Evolutionary conservation across 2,888 invertebrate species (phyloP).

Genomic region (Callosobruchus maculatus): DNA sequence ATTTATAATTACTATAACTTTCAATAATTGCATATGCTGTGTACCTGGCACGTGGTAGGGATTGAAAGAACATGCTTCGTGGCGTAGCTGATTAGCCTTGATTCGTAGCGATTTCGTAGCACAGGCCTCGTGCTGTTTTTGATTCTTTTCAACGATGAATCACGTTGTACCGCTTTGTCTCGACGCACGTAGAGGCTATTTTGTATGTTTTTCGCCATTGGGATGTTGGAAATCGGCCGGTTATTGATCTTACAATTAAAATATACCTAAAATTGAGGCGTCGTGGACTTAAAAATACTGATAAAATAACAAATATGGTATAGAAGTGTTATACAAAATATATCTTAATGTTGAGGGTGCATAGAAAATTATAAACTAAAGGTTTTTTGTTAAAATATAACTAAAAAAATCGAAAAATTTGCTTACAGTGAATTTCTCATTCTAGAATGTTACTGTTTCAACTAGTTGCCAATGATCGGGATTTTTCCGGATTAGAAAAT

Average conservation of each 20-base stretch:
- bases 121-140: neutral
- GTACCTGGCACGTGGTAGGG: neutral
- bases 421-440: no score
- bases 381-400: no score
- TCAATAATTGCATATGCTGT: constrained; percentile 5
- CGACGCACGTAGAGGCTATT: neutral
- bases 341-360: no score
- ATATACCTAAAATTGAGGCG: neutral
- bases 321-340: no score
- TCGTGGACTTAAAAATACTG: neutral
- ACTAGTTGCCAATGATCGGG: no score
- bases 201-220: neutral
- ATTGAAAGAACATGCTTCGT: neutral
- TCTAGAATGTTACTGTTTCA: no score
- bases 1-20: neutral
- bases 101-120: neutral
- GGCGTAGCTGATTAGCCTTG: neutral
- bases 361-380: no score
- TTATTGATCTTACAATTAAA: neutral
- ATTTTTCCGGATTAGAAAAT: no score
- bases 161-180: neutral
- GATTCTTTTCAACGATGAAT: neutral
- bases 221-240: neutral
- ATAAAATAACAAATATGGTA: neutral
- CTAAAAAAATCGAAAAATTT: no score